Base-by-base conservation (phyloP, 2,113 vertebrate species). In the Cyanocitta stelleri region DNA sequence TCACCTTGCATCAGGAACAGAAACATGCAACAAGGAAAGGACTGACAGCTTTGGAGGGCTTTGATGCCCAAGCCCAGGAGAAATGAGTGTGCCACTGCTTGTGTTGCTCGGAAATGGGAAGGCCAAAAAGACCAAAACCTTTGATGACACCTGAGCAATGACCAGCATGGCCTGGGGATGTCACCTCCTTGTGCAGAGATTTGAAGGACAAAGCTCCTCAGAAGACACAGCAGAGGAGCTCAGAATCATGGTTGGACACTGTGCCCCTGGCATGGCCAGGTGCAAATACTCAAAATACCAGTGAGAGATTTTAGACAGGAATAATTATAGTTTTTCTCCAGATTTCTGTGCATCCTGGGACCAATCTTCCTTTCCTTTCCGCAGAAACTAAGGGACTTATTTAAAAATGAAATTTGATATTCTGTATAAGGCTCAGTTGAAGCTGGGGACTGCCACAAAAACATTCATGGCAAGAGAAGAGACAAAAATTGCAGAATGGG, bases 1-100 rank as follows among this genome's bases (percentile, higher is more conserved):
- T 85, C 90, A 86, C 64, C 73, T 93, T 83, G 24, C 39, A 64
- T 24, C 67, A 77, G 71, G 35, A 95, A 68, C n/a, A 83, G 72
- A n/a, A 85, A 61, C 18, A 85, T 51, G 8, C 51, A 59, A 72
- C 22, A 68, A 13, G 37, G 43, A 74, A 87, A 90, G 39, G 26
- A 86, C 4, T 1, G 3, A 32, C 43, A 74, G 41, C 43, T 52
- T 55, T 84, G 64, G 46, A 95, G 22, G 18, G 29, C 26, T 83
- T 41, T 35, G 48, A 77, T 58, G 61, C 68, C 48, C 68, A 77
- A 58, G 32, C 24, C 61, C 27, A 27, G 59, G 29, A 88, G 48
- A 87, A 84, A 52, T 1, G 5, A 85, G 30, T 1, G 5, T 3
- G 5, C 27, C 54, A 52, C 32, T 79, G 71, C 24, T 87, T 35